Evolutionary conservation across 2,797 vertebrate species (phyloP).

Genomic region (Bryconaethiops microstoma): DNA sequence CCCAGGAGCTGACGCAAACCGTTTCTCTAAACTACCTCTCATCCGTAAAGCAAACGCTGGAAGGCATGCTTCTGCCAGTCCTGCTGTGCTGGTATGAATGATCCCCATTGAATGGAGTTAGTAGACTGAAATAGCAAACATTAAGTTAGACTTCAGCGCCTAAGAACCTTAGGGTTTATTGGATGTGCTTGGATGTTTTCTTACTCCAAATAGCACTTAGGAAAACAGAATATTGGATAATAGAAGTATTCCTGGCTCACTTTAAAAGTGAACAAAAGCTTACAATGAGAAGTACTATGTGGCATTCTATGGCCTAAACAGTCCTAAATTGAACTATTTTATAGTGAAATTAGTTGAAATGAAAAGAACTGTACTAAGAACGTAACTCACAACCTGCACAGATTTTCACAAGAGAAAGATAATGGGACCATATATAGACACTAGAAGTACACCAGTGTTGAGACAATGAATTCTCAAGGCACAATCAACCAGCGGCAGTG

Average conservation of each 20-base stretch:
- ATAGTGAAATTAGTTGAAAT: constrained; percentile 17
- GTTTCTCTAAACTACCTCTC: constrained; percentile 25
- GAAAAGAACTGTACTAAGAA: background rate
- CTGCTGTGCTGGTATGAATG: constrained; percentile 33
- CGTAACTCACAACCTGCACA: background rate
- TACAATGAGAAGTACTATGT: background rate
- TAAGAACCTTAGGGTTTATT: background rate
- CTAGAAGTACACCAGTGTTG: background rate
- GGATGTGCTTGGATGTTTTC: background rate
- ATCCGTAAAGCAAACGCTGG: constrained; percentile 37
- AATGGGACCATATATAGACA: constrained; percentile 15
- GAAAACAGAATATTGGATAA: background rate
- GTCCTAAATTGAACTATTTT: background rate
- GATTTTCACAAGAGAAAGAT: constrained; percentile 28
- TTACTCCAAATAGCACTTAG: background rate
- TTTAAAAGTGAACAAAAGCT: background rate
- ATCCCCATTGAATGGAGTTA: constrained; percentile 25
- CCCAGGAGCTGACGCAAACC: constrained; percentile 19
- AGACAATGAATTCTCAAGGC: constrained; percentile 12
- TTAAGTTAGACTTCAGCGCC: background rate
- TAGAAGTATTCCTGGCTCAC: background rate
- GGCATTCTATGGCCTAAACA: background rate
- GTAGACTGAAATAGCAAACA: constrained; percentile 32
- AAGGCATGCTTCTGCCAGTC: constrained; percentile 17
- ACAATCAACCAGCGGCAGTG: background rate